Conservation (phyloP, 2,888 invertebrate genomes). For the Beris chalybata region DNA sequence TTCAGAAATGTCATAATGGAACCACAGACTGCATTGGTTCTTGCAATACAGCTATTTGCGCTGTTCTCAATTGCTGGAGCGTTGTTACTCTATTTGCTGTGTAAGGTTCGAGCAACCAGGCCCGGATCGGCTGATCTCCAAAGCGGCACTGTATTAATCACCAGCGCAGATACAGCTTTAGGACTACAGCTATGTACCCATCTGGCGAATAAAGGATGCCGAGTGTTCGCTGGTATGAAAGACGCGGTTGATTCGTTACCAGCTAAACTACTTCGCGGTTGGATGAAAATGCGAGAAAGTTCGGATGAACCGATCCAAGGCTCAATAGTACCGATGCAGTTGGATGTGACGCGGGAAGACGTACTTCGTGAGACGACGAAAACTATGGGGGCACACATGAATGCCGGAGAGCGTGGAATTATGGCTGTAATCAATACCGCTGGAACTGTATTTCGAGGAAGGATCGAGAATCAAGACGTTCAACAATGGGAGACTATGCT, state of each 20-base stretch:
- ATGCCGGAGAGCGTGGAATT: conserved; percentile 79
- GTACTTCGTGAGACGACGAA: conserved; percentile 77
- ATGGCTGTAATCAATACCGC: conserved; percentile 83
- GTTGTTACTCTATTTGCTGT: conserved; percentile 72
- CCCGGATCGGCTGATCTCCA: conserved; percentile 57
- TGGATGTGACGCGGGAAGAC: conserved; percentile 81
- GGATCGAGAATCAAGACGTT: conserved; percentile 67
- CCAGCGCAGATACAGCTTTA: conserved; percentile 77
- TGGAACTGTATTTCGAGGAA: conserved; percentile 72
- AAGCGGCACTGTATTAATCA: conserved; percentile 74
- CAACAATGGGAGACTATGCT: conserved; percentile 68
- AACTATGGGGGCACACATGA: conserved; percentile 76
- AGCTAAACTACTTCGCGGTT: conserved; percentile 63
- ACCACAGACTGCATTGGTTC: conserved; percentile 75
- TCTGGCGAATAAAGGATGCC: conserved; percentile 71
- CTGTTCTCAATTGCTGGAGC: conserved; percentile 83
- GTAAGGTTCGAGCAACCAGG: conserved; percentile 69
- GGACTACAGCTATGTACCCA: conserved; percentile 77
- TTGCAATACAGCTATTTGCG: conserved; percentile 79
- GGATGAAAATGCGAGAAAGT: conserved; percentile 65
- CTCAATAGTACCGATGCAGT: conserved; percentile 69
- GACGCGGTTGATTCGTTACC: conserved; percentile 62
- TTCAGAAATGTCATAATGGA: conserved; percentile 66
- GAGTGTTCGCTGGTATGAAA: conserved; percentile 75
- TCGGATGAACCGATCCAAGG: conserved; percentile 54